Base-by-base conservation (phyloP, 2,888 invertebrate species). In the Drosophila cyrtoloma region DNA sequence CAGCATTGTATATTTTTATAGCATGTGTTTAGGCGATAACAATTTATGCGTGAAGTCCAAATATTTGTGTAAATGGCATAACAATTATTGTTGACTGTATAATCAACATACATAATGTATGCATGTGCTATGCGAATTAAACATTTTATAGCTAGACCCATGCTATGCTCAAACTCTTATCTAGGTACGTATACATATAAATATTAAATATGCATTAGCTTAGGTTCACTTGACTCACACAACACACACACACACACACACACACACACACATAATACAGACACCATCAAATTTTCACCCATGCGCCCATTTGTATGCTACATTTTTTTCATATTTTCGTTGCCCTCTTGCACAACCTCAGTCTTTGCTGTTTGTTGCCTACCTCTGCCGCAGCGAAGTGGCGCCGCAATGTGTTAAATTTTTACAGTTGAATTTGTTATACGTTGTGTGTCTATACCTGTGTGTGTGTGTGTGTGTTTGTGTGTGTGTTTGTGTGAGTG, bases 351-450 rank as follows among this genome's bases (percentile, higher is more conserved):
- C 61, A 52, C 57, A 74, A 70, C 57, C 74, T 57, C 58, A 62
- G 50, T 52, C 22, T 10, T 22, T 33, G 30, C 3, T 52, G 30
- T 56, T 35, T 44, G 32, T 32, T 58, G 58, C 22, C 44, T 42
- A 42, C 30, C 37, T 61, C 62, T 33, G 60, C 57, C 32, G 35
- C 44, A 60, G 64, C 73, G 84, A 88, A 84, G 84, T 86, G 88
- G 75, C 75, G 76, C 63, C 83, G 82, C 82, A 91, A 91, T 86
- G 91, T 92, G 90, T 92, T 92, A 88, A 90, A 90, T 91, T 91
- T 91, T 88, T 88, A 91, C 91, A 90, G 88, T 91, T 92, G 91
- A 90, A 91, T 91, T 88, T 90, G 80, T 75, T 74, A 69, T 79
- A 68, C 79, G 55, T 28, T 53, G 42, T 50, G 16, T 64, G 22